These are phyloP conservation scores for Hormiphora californensis DNA, from an alignment of 37 sponge, comb jelly and placozoan genomes.

Conservation along the genomic window DNA sequence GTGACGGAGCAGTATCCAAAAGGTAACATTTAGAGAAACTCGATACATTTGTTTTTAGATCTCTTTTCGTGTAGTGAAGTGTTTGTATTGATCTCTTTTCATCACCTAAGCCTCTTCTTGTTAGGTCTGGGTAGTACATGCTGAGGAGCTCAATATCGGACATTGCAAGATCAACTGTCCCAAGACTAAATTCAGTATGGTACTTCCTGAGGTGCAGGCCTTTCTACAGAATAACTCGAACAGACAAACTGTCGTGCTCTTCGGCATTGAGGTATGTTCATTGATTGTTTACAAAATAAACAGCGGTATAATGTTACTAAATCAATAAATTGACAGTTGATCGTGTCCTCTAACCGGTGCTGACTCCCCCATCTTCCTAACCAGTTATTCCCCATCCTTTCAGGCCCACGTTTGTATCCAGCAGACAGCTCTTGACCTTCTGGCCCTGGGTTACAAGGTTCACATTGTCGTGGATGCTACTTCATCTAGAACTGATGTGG, in stretches of 20 bases:
- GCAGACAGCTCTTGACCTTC: conserved; percentile 89
- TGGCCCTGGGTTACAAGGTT: conserved; percentile 72
- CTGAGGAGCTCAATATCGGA: conserved; percentile 74
- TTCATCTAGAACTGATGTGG: conserved; percentile 81
- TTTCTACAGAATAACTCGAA: conserved; percentile 57
- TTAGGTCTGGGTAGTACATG: conserved; percentile 79
- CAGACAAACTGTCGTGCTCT: conserved; percentile 82
- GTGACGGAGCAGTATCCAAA: conserved; percentile 97
- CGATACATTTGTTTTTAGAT: background rate
- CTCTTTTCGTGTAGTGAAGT: too few relatives aligned
- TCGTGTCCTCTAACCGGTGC: too few relatives aligned
- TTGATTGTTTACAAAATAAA: too few relatives aligned
- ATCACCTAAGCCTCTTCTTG: background rate
- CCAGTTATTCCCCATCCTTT: background rate
- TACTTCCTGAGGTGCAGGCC: conserved; percentile 74
- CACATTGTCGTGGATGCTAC: conserved; percentile 89
- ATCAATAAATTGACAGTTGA: too few relatives aligned
- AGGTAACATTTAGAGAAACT: conserved; percentile 52
- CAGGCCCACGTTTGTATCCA: conserved; percentile 97
- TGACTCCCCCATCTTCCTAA: too few relatives aligned
- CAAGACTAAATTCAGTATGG: conserved; percentile 96
- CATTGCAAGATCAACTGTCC: conserved; percentile 65
- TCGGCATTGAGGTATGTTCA: conserved; percentile 89
- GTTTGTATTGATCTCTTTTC: background rate
- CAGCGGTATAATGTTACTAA: too few relatives aligned